phyloP scores from a whole-genome alignment of 2,797 vertebrate genomes.

The Balearica regulorum region DNA sequence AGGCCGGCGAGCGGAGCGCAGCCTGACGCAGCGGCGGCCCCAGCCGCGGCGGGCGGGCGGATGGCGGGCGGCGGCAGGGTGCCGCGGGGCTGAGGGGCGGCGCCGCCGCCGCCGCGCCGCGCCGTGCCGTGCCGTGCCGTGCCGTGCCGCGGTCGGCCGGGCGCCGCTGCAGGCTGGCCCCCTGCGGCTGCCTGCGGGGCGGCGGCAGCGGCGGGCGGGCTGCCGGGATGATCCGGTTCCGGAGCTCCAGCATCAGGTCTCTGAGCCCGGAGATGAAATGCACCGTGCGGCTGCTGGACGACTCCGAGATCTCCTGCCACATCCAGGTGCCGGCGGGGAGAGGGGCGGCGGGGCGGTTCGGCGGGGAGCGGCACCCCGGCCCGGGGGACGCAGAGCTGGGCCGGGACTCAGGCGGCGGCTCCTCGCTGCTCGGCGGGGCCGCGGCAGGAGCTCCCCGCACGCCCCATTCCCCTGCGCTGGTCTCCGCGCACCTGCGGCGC shows the following conservation, averaged over 20 bases:
- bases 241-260: constrained; percentile 93
- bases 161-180: constrained; percentile 73
- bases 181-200: constrained; percentile 70
- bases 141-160: background rate
- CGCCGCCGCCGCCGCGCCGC: background rate
- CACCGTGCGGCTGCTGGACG: constrained; percentile 92
- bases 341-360: background rate
- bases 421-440: background rate
- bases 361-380: background rate
- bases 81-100: constrained; percentile 13
- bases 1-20: background rate
- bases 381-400: background rate
- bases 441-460: background rate
- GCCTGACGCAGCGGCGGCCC: constrained; percentile 62
- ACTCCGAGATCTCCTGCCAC: constrained; percentile 92
- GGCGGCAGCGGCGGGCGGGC: constrained; percentile 64
- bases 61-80: background rate
- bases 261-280: constrained; percentile 90
- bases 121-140: background rate
- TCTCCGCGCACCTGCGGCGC: background rate
- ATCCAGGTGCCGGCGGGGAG: constrained; percentile 84
- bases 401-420: background rate
- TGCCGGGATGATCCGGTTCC: constrained; percentile 95
- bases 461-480: no score
- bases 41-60: background rate